phyloP scores from a whole-genome alignment of 2,113 vertebrate species.

The Entelurus aequoreus region DNA sequence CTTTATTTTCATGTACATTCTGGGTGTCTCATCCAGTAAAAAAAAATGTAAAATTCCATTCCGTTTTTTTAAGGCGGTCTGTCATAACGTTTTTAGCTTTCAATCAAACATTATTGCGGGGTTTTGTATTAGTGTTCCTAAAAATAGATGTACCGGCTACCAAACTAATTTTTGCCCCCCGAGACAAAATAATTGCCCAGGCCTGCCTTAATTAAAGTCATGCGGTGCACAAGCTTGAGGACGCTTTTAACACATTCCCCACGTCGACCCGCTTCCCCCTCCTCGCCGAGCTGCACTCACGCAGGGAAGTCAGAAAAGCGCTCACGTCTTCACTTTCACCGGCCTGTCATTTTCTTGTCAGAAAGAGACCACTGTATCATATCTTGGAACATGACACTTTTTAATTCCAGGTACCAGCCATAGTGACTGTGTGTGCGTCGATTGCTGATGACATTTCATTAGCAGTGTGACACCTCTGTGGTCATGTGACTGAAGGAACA shows the following conservation, averaged over 20 bases:
- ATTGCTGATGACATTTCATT: slow-evolving; percentile 19
- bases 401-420: slow-evolving; percentile 1
- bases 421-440: not conserved
- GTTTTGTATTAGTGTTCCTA: too few relatives aligned
- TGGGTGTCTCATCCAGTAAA: too few relatives aligned
- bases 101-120: too few relatives aligned
- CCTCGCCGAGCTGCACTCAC: not conserved
- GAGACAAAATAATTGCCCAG: too few relatives aligned
- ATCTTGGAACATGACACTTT: slow-evolving; percentile 6
- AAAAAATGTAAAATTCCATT: too few relatives aligned
- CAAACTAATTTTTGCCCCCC: too few relatives aligned
- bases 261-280: not conserved
- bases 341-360: slow-evolving; percentile 2
- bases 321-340: not conserved
- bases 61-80: too few relatives aligned
- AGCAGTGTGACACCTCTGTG: not conserved
- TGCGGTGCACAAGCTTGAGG: not conserved
- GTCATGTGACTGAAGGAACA: not conserved
- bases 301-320: not conserved
- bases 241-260: not conserved
- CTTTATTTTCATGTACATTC: too few relatives aligned
- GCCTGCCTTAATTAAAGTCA: not conserved
- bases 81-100: too few relatives aligned
- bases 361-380: not conserved
- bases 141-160: too few relatives aligned